Evolutionary conservation across 1,140 invertebrate genomes (phyloP).

Genomic region (Mamestra configurata): DNA sequence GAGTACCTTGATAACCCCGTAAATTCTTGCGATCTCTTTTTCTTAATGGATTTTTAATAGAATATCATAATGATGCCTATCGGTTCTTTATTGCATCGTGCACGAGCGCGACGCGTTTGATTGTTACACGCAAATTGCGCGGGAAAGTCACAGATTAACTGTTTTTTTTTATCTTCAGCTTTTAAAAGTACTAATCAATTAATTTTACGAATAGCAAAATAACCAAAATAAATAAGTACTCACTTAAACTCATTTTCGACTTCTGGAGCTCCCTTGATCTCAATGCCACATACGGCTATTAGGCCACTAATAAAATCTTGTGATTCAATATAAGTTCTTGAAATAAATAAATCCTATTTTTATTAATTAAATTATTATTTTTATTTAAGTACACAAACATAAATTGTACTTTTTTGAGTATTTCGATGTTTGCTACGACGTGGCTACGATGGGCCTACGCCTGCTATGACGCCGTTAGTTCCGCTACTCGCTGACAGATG

Average conservation of each 20-base stretch:
- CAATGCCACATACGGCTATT: too few species aligned
- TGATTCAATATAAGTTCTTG: too few species aligned
- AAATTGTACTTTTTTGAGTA: too few species aligned
- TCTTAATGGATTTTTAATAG: conserved; percentile 33
- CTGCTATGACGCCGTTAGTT: not conserved
- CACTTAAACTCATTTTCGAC: too few species aligned
- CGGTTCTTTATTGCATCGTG: not conserved
- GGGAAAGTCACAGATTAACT: conserved; percentile 2
- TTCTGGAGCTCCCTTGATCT: too few species aligned
- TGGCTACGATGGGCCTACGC: not conserved
- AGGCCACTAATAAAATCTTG: too few species aligned
- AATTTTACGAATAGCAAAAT: too few species aligned
- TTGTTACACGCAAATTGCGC: not conserved
- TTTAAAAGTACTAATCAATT: too few species aligned
- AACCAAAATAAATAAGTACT: too few species aligned
- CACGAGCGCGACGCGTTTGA: not conserved
- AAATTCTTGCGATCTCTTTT: conserved; percentile 19
- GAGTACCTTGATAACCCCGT: conserved; percentile 9
- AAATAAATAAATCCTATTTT: too few species aligned
- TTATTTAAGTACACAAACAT: not conserved
- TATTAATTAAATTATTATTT: not conserved
- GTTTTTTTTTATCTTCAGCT: not conserved
- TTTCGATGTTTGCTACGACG: too few species aligned
- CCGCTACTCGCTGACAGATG: conserved; percentile 73
- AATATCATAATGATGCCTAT: conserved; percentile 18